Base-by-base conservation (phyloP, 2,113 vertebrate genomes). In the Notiomystis cincta region DNA sequence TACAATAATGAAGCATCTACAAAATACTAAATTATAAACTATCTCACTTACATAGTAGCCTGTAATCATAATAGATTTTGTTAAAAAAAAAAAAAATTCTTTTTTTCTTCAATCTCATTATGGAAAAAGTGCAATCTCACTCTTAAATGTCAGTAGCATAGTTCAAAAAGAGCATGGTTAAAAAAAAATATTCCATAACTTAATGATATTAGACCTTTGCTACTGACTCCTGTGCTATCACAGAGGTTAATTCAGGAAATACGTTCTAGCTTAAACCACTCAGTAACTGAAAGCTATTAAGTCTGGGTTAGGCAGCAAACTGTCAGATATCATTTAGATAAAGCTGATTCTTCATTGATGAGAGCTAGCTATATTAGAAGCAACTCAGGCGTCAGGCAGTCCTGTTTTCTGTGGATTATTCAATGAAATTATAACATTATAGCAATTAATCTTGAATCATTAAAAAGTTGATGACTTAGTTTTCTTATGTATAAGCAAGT, bases 271-370 rank as follows among this genome's bases (percentile, higher is more conserved):
- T 76, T 89, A 89, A 92, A 76, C 24, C 11, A 81, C 42, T 57
- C 54, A 44, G 80, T 81, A 48, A 80, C 37, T 84, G 67, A 70
- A 95, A 91, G 42, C 25, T 81, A 62, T 82, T 91, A 89, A 78
- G 64, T 50, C 25, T 44, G 8, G 1, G 13, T 89, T 82, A 78
- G 77, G 69, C 51, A 78, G 69, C 73, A 91, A 94, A 87, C 35
- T 78, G 80, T 58, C 77, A 94, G 56, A 66, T 71, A 75, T 38
- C 66, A 95, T 91, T 82, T 78, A 91, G 54, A 95, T 54, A 84
- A 91, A 93, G 60, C 11, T 78, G 77, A 75, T 58, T 89, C 77
- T 78, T 67, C 61, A 60, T 15, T 84, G 81, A 79, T 57, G 17
- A 93, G 77, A 91, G 61, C 65, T 67, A 64, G 69, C 38, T 62